A percentile compares a stretch with the other conserved stretches of the same genome.
phyloP scores from a whole-genome alignment of 1,140 invertebrate species.

The Yoshiicerus persimilis region DNA sequence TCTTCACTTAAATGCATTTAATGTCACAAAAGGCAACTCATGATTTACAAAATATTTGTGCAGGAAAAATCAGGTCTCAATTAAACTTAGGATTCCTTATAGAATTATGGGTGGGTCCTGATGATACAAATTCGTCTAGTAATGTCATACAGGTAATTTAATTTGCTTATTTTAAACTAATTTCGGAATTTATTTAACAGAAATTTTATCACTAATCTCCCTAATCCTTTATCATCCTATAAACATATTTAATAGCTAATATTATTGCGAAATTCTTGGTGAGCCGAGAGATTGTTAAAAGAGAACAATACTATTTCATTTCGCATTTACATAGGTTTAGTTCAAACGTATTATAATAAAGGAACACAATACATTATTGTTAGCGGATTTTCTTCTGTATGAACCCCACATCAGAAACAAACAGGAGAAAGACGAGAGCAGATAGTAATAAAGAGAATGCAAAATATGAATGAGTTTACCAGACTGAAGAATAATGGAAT shows the following conservation, averaged over 20 bases:
- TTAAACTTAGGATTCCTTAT: slow-evolving; percentile 74
- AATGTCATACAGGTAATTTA: slow-evolving; percentile 79
- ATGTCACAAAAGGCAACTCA: neutral
- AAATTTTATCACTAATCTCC: too few relatives aligned
- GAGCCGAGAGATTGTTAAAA: neutral
- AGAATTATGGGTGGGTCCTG: slow-evolving; percentile 79
- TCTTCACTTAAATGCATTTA: neutral
- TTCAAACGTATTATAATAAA: neutral
- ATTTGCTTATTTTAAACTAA: neutral
- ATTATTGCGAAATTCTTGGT: neutral
- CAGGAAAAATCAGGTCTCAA: slow-evolving; percentile 66
- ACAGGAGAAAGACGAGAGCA: neutral
- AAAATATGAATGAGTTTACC: neutral
- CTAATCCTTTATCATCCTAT: too few relatives aligned
- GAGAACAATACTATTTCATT: neutral
- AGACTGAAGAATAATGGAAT: neutral
- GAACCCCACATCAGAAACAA: neutral
- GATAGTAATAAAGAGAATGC: neutral
- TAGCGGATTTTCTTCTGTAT: neutral
- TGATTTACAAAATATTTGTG: neutral
- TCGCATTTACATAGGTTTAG: neutral
- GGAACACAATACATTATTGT: neutral
- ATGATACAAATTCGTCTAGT: slow-evolving; percentile 79
- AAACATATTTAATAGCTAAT: neutral
- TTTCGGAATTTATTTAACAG: too few relatives aligned